Evolutionary conservation across 2,113 vertebrate species (phyloP).

Genomic region (Ammodytes marinus): DNA sequence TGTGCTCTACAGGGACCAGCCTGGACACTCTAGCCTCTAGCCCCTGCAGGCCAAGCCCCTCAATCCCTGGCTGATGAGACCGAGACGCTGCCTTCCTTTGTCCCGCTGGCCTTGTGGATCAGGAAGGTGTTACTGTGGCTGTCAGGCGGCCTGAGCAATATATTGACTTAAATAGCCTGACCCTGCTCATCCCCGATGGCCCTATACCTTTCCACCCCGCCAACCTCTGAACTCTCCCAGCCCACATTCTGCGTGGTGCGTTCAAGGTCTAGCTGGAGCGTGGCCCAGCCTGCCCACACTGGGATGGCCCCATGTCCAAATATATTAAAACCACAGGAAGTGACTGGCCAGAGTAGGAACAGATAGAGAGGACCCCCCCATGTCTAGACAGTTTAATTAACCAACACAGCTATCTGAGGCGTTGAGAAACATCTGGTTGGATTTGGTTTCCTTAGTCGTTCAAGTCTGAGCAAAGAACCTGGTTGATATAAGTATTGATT

Average conservation of each 20-base stretch:
- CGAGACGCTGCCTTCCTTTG: conserved; percentile 55
- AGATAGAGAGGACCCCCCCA: conserved; percentile 45
- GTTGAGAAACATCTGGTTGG: conserved; percentile 74
- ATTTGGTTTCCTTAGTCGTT: conserved; percentile 72
- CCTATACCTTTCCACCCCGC: conserved; percentile 66
- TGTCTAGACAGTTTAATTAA: conserved; percentile 80
- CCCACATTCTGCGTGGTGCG: conserved; percentile 27
- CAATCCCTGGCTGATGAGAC: conserved; percentile 69
- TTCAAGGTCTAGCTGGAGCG: conserved; percentile 57
- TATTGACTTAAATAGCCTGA: conserved; percentile 79
- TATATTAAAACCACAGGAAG: conserved; percentile 77
- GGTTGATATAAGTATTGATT: too few species aligned
- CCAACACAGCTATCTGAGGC: conserved; percentile 71
- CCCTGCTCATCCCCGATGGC: conserved; percentile 71
- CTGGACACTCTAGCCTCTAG: conserved; percentile 65
- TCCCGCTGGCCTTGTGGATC: conserved; percentile 74
- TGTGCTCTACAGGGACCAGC: conserved; percentile 69
- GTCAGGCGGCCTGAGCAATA: conserved; percentile 74
- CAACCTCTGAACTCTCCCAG: conserved; percentile 66
- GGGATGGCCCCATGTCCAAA: conserved; percentile 72
- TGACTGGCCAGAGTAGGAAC: conserved; percentile 25
- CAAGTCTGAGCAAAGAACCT: too few species aligned
- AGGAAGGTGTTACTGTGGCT: conserved; percentile 79
- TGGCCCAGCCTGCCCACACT: conserved; percentile 57
- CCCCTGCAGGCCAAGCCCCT: conserved; percentile 62